These are phyloP conservation scores for Pseudomyrmex flavicornis DNA, from an alignment of 1,140 invertebrate species.

Conservation along the genomic window DNA sequence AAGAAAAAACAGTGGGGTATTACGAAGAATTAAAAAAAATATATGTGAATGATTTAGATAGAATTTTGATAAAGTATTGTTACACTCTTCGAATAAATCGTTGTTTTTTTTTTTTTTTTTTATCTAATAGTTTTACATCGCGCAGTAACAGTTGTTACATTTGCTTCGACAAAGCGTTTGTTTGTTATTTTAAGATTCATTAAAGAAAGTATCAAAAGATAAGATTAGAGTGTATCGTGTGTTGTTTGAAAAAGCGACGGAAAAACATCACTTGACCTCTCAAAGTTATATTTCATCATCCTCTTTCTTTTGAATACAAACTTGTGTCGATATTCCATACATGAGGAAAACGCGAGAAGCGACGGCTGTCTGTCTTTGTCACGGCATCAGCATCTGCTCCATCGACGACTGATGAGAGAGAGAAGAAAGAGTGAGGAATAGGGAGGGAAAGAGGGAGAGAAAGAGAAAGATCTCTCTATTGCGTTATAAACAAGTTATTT, in stretches of 20 bases:
- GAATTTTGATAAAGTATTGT: not conserved
- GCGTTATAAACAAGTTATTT: slow-evolving; percentile 70
- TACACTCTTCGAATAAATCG: not conserved
- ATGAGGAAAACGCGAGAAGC: slow-evolving; percentile 75
- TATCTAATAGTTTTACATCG: not conserved
- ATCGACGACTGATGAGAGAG: slow-evolving; percentile 79
- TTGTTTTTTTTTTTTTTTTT: not conserved
- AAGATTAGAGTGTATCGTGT: not conserved
- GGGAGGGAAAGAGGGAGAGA: too few species aligned
- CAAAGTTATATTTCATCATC: slow-evolving; percentile 31
- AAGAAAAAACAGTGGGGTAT: not conserved
- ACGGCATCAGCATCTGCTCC: slow-evolving; percentile 54
- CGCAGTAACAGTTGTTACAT: not conserved
- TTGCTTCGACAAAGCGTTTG: not conserved
- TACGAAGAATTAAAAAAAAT: not conserved
- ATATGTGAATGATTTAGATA: not conserved
- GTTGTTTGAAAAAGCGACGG: slow-evolving; percentile 16
- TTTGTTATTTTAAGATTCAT: not conserved
- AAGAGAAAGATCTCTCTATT: too few species aligned
- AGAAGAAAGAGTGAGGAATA: too few species aligned
- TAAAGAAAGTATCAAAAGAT: slow-evolving; percentile 3
- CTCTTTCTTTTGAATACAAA: slow-evolving; percentile 46
- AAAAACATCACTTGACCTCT: slow-evolving; percentile 5
- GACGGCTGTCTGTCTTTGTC: slow-evolving; percentile 81
- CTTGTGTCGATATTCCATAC: slow-evolving; percentile 62